Conservation (phyloP, 2,888 invertebrate species). For the Drosophila neonasuta region DNA sequence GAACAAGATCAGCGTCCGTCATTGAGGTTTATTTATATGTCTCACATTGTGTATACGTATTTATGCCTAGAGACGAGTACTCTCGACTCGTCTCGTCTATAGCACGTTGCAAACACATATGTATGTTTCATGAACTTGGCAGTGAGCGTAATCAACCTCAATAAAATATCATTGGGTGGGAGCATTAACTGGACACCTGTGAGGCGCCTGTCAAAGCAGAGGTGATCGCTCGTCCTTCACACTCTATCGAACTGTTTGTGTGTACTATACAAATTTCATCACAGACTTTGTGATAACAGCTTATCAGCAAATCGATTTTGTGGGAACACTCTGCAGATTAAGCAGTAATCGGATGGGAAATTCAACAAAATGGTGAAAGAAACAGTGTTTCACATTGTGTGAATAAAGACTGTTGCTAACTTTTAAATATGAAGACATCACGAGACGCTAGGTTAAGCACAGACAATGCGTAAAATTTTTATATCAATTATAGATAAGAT, state of each 20-base stretch:
- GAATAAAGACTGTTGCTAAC: conserved; percentile 6
- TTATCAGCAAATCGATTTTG: conserved; percentile 31
- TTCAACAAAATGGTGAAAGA: conserved; percentile 11
- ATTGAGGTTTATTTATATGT: conserved; percentile 68
- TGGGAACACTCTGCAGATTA: conserved; percentile 7
- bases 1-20: conserved; percentile 56
- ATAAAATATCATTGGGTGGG: background rate
- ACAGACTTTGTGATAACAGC: conserved; percentile 28
- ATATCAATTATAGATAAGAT: background rate
- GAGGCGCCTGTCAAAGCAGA: conserved; percentile 4
- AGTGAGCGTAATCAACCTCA: conserved; percentile 30
- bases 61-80: background rate
- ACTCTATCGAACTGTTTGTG: conserved; percentile 1
- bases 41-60: conserved; percentile 10
- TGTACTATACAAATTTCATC: background rate
- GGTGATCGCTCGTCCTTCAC: conserved; percentile 42
- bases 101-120: conserved; percentile 13
- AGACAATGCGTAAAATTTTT: background rate
- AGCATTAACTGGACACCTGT: conserved; percentile 24
- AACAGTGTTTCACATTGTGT: background rate
- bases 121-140: conserved; percentile 56
- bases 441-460: background rate
- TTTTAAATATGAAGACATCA: background rate
- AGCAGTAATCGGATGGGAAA: background rate
- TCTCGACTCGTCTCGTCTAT: background rate